Percentiles rank a stretch among this genome's conserved stretches.
These are phyloP conservation scores for Mesembrinibis cayennensis DNA, from an alignment of 2,113 vertebrate species.

Conservation along the genomic window DNA sequence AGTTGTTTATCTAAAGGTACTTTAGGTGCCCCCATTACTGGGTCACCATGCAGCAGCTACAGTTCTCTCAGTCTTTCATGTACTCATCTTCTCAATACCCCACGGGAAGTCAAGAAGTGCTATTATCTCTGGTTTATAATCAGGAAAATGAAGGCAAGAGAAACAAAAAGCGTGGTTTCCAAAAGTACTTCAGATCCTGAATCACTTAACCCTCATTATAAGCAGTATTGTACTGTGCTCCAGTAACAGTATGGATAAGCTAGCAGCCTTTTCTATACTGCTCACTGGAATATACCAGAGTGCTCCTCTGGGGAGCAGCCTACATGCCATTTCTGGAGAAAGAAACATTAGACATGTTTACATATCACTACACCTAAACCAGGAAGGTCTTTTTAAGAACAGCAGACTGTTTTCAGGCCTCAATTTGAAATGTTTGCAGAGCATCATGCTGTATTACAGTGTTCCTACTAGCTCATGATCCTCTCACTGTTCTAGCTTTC, in stretches of 20 bases:
- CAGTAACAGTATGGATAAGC: not conserved
- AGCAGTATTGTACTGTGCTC: not conserved
- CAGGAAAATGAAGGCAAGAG: not conserved
- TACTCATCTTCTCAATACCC: not conserved
- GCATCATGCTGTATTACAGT: not conserved
- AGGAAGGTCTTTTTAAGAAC: not conserved
- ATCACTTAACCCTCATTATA: not conserved
- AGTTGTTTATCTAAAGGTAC: not conserved
- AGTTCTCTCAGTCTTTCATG: not conserved
- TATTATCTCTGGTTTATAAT: not conserved
- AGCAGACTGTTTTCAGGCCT: not conserved
- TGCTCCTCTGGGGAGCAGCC: not conserved
- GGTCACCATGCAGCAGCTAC: not conserved
- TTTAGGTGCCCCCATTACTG: not conserved
- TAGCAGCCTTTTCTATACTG: not conserved
- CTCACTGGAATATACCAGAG: not conserved
- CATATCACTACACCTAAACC: not conserved
- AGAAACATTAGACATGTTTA: not conserved
- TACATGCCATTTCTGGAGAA: accelerated
- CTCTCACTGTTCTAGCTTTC: not conserved
- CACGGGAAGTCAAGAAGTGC: not conserved
- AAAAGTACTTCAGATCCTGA: not conserved
- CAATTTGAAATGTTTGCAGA: not conserved
- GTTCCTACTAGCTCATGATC: not conserved
- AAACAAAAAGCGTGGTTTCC: not conserved